These are phyloP conservation scores for Spinibarbus caldwelli DNA, from an alignment of 2,797 vertebrate species.

Conservation along the genomic window DNA sequence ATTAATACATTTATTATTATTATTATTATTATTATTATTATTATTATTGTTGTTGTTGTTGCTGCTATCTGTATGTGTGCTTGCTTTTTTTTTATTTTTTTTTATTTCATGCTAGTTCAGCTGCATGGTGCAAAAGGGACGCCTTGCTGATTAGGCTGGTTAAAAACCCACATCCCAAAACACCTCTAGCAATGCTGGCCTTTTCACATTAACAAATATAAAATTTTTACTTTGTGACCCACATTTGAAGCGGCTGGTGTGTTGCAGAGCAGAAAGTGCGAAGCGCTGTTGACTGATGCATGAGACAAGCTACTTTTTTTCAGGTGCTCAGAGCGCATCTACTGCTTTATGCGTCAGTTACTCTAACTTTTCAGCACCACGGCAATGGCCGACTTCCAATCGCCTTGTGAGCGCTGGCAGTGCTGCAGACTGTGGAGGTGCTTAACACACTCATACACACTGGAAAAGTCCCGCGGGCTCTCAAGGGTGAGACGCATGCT, in stretches of 20 bases:
- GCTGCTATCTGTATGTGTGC: too few species aligned
- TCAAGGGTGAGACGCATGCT: constrained; percentile 22
- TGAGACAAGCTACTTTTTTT: constrained; percentile 16
- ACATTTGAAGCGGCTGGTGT: constrained; percentile 16
- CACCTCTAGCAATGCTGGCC: neutral
- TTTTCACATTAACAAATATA: neutral
- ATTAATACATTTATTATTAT: too few species aligned
- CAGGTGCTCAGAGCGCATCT: constrained; percentile 24
- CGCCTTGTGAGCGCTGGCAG: constrained; percentile 36
- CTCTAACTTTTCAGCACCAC: constrained; percentile 12
- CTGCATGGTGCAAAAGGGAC: neutral
- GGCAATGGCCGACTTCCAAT: constrained; percentile 39
- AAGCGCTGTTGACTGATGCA: constrained; percentile 36
- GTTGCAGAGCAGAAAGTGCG: neutral
- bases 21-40: too few species aligned
- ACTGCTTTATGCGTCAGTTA: constrained; percentile 35
- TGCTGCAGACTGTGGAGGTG: constrained; percentile 18
- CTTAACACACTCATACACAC: constrained; percentile 13
- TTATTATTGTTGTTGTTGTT: too few species aligned
- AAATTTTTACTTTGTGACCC: neutral
- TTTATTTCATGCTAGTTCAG: neutral
- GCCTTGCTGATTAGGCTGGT: neutral
- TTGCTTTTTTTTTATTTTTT: too few species aligned
- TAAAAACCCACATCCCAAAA: neutral
- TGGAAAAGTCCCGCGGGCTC: constrained; percentile 34